phyloP scores from a whole-genome alignment of 2,113 vertebrate species.

The Ceratotherium simum region DNA sequence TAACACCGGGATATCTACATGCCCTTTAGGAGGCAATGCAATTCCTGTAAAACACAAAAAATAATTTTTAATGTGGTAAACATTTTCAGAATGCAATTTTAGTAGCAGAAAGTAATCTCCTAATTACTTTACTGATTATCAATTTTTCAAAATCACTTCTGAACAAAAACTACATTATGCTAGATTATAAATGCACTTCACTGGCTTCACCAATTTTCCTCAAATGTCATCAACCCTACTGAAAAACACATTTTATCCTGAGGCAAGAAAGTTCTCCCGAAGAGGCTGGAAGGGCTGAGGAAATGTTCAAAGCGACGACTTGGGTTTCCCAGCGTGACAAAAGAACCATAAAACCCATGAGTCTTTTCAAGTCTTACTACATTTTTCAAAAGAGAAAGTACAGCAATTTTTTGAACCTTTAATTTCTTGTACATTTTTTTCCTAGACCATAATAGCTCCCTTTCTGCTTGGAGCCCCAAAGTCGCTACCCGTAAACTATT shows the following conservation, averaged over 20 bases:
- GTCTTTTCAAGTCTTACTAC: constrained; percentile 18
- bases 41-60: constrained; percentile 83
- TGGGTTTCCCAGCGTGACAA: background rate
- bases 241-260: constrained; percentile 13
- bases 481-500: background rate
- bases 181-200: constrained; percentile 21
- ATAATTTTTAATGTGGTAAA: constrained; percentile 24
- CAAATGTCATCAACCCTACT: background rate
- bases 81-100: constrained; percentile 26
- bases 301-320: background rate
- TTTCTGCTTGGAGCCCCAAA: background rate
- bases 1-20: constrained; percentile 87
- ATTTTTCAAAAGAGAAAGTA: constrained; percentile 16
- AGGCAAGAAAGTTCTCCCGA: constrained; percentile 10
- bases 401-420: background rate
- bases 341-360: background rate
- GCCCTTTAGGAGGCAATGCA: constrained; percentile 84
- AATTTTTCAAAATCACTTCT: constrained; percentile 36
- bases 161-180: background rate
- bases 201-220: constrained; percentile 13
- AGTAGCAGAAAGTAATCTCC: background rate
- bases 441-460: background rate
- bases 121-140: background rate
- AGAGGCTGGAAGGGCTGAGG: background rate
- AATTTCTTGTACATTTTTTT: background rate